Evolutionary conservation across 2,797 vertebrate genomes (phyloP).

Genomic region (Leptoclinus maculatus): DNA sequence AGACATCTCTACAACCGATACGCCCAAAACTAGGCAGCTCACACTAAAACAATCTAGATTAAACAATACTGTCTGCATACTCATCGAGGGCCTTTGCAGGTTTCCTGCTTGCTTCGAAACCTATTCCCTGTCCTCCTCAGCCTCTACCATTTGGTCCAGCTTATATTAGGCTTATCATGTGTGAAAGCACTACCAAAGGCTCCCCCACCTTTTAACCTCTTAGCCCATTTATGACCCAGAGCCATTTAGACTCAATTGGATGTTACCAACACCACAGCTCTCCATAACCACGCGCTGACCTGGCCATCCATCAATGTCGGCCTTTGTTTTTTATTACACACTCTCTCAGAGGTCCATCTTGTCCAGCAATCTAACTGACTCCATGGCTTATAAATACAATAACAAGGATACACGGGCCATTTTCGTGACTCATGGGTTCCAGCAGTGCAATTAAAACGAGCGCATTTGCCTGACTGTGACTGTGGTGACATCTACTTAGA

Average conservation of each 20-base stretch:
- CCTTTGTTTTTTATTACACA: conserved; percentile 78
- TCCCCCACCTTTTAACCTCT: conserved; percentile 77
- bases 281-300: conserved; percentile 73
- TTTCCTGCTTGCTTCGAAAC: conserved; percentile 22
- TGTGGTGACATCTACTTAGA: conserved; percentile 64
- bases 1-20: not conserved
- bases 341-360: conserved; percentile 71
- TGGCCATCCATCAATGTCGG: conserved; percentile 76
- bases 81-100: not conserved
- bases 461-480: conserved; percentile 85
- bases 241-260: conserved; percentile 83
- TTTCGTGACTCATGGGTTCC: conserved; percentile 87
- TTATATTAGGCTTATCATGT: conserved; percentile 73
- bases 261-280: conserved; percentile 81
- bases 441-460: conserved; percentile 91
- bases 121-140: conserved; percentile 36
- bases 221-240: conserved; percentile 80
- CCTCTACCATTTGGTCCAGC: conserved; percentile 53
- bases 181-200: conserved; percentile 65
- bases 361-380: conserved; percentile 66
- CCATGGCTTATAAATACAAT: conserved; percentile 86
- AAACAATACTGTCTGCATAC: not conserved
- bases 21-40: too few species aligned
- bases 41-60: too few species aligned
- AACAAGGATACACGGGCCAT: conserved; percentile 89